Base-by-base conservation (phyloP, 2,113 vertebrate genomes). In the Kobus ellipsiprymnus region DNA sequence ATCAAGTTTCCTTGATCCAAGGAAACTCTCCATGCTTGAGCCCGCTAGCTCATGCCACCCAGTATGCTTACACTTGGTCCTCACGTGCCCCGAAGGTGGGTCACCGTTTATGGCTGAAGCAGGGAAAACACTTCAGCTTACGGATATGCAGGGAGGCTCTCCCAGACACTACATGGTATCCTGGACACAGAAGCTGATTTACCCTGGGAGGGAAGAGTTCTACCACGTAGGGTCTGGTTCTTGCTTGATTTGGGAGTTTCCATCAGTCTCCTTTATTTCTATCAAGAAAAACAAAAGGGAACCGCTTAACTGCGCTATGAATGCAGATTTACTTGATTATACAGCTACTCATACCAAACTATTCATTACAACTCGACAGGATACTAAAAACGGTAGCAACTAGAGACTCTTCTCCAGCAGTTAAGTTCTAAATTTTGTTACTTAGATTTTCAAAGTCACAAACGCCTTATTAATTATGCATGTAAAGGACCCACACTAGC, bases 151-250 rank as follows among this genome's bases (percentile, higher is more conserved):
- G 77, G 55, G 15, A 36, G 40, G 44, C 30, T n/a, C 19, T 25
- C 48, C 27, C 0, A 12, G 55, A 29, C 25, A 13, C 3, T 2
- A n/a, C 57, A 52, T 0, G 62, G 81, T 44, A 40, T 19, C 84
- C 40, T 50, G 67, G 89, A 98, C 83, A 96, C 5, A 85, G 5
- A n/a, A 77, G 83, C 67, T 88, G 2, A 97, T 91, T 99, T 98
- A 99, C 98, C 98, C 81, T 80, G 86, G 92, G 57, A 80, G 12
- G 57, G 95, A 83, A 83, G 96, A 97, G 52, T 87, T 98, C 98
- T 99, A 99, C 97, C 98, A 99, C 84, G 81, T 98, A 25, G 98
- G 95, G 89, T 98, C 98, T 57, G 98, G 98, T 82, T 99, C 98
- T 85, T 98, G 98, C 89, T 99, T 99, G 98, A 99, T 98, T 60